Evolutionary conservation across 2,797 vertebrate species (phyloP).

Genomic region (Xenops minutus): DNA sequence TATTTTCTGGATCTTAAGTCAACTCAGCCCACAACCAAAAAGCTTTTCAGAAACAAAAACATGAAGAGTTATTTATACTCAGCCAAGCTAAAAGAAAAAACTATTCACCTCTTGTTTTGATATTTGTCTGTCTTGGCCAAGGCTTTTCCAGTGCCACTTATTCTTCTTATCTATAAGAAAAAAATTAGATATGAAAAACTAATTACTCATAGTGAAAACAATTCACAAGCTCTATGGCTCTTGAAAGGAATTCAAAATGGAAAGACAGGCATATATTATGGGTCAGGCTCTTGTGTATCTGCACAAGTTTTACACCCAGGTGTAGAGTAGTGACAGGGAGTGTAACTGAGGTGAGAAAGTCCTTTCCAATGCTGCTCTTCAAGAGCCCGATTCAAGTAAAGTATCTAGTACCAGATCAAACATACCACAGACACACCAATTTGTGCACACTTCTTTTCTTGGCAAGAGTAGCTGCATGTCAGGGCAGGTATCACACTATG

Average conservation of each 20-base stretch:
- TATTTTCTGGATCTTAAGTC: background rate
- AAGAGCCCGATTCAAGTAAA: background rate
- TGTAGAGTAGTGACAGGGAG: background rate
- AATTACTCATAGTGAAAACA: constrained; percentile 6
- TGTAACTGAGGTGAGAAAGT: background rate
- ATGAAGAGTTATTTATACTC: background rate
- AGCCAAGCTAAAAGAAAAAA: background rate
- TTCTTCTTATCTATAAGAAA: constrained; percentile 85
- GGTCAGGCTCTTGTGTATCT: background rate
- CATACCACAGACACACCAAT: background rate
- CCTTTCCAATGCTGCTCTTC: background rate
- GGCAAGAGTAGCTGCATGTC: background rate
- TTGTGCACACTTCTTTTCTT: background rate
- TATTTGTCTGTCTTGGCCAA: constrained; percentile 94
- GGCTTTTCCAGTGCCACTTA: constrained; percentile 95
- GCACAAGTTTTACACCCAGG: background rate
- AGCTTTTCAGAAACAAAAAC: background rate
- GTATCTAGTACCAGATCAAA: background rate
- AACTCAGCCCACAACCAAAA: background rate
- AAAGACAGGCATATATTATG: background rate
- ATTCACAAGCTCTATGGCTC: background rate
- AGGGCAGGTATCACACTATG: background rate
- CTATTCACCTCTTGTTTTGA: constrained; percentile 90
- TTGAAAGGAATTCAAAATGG: background rate
- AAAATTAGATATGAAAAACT: background rate